phyloP scores from a whole-genome alignment of 2,888 invertebrate genomes.

The Melanotus villosus region DNA sequence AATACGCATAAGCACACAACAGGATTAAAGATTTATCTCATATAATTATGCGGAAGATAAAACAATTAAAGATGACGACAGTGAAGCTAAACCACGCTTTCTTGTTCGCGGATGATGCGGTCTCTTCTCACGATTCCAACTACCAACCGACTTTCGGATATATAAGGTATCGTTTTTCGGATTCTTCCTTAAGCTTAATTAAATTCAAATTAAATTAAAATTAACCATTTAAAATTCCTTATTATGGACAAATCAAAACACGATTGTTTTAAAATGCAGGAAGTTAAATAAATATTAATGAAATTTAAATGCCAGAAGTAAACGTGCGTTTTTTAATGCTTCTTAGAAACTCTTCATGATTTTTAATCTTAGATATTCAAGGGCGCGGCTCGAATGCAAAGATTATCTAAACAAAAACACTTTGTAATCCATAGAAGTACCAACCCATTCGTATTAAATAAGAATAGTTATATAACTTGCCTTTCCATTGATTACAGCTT shows the following conservation, averaged over 20 bases:
- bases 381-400: not conserved
- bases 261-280: too few relatives aligned
- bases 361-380: too few relatives aligned
- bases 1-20: conserved; percentile 6
- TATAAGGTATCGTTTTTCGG: too few relatives aligned
- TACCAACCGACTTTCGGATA: not conserved
- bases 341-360: too few relatives aligned
- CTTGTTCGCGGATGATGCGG: conserved; percentile 2
- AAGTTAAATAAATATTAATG: too few relatives aligned
- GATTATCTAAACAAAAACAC: not conserved
- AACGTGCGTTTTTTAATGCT: not conserved
- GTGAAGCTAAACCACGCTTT: conserved; percentile 7
- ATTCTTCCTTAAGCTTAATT: too few relatives aligned
- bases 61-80: conserved; percentile 20
- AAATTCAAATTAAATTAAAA: too few relatives aligned
- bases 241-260: too few relatives aligned
- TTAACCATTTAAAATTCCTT: too few relatives aligned
- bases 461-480: conserved; percentile 68
- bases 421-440: too few relatives aligned
- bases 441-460: not conserved
- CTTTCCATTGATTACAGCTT: conserved; percentile 90
- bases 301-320: not conserved
- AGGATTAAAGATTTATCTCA: conserved; percentile 10
- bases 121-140: not conserved
- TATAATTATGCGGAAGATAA: conserved; percentile 23